These are phyloP conservation scores for Drosophila repletoides DNA, from an alignment of 1,140 invertebrate genomes.

Conservation along the genomic window DNA sequence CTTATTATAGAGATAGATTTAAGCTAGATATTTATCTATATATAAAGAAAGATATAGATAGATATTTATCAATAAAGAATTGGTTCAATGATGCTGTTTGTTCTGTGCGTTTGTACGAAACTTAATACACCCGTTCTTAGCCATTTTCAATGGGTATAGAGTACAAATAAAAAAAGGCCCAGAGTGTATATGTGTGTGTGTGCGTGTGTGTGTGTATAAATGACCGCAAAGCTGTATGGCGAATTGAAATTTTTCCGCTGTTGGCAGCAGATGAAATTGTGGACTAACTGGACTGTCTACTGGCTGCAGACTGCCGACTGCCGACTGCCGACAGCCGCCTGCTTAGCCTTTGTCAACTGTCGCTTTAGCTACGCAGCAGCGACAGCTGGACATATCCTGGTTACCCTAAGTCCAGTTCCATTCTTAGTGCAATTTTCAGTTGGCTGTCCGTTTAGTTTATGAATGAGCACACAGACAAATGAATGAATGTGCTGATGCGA, in stretches of 20 bases:
- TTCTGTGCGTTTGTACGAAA: no score
- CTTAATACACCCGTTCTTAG: no score
- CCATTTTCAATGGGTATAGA: no score
- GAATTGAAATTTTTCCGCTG: constrained; percentile 76
- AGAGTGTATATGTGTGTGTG: constrained; percentile 10
- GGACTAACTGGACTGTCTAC: constrained; percentile 54
- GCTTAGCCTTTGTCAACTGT: constrained; percentile 78
- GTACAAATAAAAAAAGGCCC: no score
- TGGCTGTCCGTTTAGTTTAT: constrained; percentile 59
- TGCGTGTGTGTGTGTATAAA: constrained; percentile 46
- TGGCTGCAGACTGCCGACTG: background rate
- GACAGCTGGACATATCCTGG: constrained; percentile 54
- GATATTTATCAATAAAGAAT: no score
- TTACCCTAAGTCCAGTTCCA: constrained; percentile 1
- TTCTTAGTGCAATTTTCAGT: constrained; percentile 1
- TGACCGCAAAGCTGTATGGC: constrained; percentile 73
- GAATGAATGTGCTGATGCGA: constrained; percentile 53
- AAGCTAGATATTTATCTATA: no score
- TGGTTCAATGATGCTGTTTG: no score
- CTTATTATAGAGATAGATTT: no score
- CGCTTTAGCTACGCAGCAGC: constrained; percentile 59
- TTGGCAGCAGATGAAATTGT: constrained; percentile 60
- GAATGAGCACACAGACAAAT: constrained; percentile 65
- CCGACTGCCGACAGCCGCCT: constrained; percentile 40
- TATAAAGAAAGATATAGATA: no score